These are phyloP conservation scores for Perizoma affinitatum DNA, from an alignment of 2,888 invertebrate species.

Conservation along the genomic window DNA sequence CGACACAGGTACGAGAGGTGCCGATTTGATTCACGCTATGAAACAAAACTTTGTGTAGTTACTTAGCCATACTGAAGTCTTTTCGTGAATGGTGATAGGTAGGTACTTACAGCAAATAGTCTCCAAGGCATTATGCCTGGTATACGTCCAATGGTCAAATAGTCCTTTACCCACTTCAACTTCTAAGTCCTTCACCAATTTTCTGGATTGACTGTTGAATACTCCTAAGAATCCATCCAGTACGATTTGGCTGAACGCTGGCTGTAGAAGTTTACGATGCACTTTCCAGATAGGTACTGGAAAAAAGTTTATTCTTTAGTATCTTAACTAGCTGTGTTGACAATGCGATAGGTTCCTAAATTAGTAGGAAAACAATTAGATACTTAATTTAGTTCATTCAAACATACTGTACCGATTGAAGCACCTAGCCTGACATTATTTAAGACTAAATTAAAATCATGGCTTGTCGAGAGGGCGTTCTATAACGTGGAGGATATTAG, in stretches of 20 bases:
- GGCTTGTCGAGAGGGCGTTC: too few species aligned
- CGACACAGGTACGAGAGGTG: too few species aligned
- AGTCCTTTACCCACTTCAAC: slow-evolving; percentile 52
- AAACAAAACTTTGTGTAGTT: background rate
- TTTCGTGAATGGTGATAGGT: background rate
- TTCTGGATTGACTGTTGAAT: slow-evolving; percentile 59
- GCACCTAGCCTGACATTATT: too few species aligned
- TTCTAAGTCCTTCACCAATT: slow-evolving; percentile 51
- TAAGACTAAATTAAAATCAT: too few species aligned
- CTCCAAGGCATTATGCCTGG: slow-evolving; percentile 63
- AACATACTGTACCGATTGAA: too few species aligned
- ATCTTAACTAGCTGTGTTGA: too few species aligned
- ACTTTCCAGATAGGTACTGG: slow-evolving; percentile 60
- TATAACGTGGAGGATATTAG: too few species aligned
- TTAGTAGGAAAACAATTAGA: too few species aligned
- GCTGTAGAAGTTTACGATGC: slow-evolving; percentile 62
- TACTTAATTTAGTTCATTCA: too few species aligned
- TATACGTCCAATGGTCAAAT: slow-evolving; percentile 67
- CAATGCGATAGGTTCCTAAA: too few species aligned
- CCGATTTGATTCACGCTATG: too few species aligned
- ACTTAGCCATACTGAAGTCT: too few species aligned
- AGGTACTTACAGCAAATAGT: slow-evolving; percentile 65
- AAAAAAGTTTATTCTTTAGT: background rate
- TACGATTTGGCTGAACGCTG: slow-evolving; percentile 60
- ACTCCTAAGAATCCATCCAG: slow-evolving; percentile 57